Evolutionary conservation across 1,140 invertebrate genomes (phyloP), one percentile per base, ranked within the genome.

Genomic region (Goniozus legneri): DNA sequence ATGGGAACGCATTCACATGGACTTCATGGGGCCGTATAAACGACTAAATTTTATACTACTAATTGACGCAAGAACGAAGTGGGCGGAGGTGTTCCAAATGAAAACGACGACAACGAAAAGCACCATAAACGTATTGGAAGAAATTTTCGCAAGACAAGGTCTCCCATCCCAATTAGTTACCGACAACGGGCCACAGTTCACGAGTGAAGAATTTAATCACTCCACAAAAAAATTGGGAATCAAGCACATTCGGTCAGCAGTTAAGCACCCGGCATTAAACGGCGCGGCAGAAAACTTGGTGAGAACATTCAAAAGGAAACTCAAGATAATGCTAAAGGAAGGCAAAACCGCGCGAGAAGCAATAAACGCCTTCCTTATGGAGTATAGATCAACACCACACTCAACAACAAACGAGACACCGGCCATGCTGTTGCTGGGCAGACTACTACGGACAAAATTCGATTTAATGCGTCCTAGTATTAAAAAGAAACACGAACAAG

Each of bases 21-120:
- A 71, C 53, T 64, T 63, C 47, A 47, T 56, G 27, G 64, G 64
- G 8, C 64, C 64, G 7, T 47, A 67, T 8, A 35, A 54, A 2
- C 44, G 52, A 1, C 54, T 47, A 33, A 63, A 56, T 53, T 67
- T 64, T 44, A 33, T 69, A 8, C 48, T 71, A 10, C 47, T 66
- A 6, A 40, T 54, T 2, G 58, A 68, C 24, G 56, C 60, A 7
- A 55, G 50, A 14, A 60, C 58, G 0, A 67, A 65, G 40, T 67
- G 62, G 60, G 34, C 59, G 2, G 65, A 65, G 30, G 42, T 58
- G 8, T 44, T 49, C 13, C 35, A 56, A 45, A 60, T 60, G 54
- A 30, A 3, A 10, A 54, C 54, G 31, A 58, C 60, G 8, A 58
- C 49, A 8, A 41, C 50, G 7, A 31, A 27, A 6, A 22, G 20